Evolutionary conservation across 2,797 vertebrate genomes (phyloP), one percentile per base, ranked within the genome.

Genomic region (Notolepis coatsorum): DNA sequence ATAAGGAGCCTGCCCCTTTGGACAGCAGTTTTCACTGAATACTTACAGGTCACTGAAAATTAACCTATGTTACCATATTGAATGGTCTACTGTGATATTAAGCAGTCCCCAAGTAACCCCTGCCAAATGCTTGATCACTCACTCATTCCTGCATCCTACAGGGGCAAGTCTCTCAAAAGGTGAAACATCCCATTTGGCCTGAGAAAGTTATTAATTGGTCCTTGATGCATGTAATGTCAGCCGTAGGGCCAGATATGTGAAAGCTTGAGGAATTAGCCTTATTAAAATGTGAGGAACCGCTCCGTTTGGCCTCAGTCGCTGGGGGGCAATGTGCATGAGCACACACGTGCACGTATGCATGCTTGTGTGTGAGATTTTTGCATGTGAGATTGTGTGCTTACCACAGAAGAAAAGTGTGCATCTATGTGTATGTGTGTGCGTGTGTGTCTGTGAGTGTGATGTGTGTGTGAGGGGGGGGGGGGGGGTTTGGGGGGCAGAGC

Each of bases 401-500:
- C 35, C 70, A 68, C 33, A 20, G 37, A 18, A 24, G 33, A 17
- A 38, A 24, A 37, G n/a, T 58, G 43, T 42, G 33, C 21, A 17
- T 33, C 20, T 41, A 25, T 65, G 43, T 68, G 49, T 61, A 50
- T 47, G 33, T 49, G 30, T 27, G 50, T 7, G 17, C 50, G 54
- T 43, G 33, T 21, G 18, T 23, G 38, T 17, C 9, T 10, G 17
- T 31, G 24, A 24, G 43, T 18, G 31, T 20, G 17, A 33, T 47
- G 49, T 54, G 48, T 67, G 48, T 46, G 38, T 45, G 30, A n/a
- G n/a, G n/a, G n/a, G n/a, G n/a, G n/a, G n/a, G n/a, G n/a, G n/a
- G n/a, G n/a, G n/a, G n/a, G n/a, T 43, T 15, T 73, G 72, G 73
- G 79, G 70, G 70, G 59, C 15, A 30, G 61, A 85, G 83, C 79